These are phyloP conservation scores for Pterocles burchelli DNA, from an alignment of 2,113 vertebrate species.

Conservation along the genomic window DNA sequence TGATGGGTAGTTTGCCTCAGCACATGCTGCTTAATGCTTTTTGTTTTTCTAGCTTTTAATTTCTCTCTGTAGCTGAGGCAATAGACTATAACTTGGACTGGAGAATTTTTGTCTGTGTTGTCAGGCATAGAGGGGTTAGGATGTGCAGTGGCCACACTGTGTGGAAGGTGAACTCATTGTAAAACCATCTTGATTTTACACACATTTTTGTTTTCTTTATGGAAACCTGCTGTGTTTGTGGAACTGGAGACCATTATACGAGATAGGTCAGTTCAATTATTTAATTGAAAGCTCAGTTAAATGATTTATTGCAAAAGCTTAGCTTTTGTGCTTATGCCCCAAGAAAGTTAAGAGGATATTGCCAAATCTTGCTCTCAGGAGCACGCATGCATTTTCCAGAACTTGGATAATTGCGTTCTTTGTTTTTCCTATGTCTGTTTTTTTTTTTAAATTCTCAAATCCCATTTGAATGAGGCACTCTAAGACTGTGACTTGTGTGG, in stretches of 20 bases:
- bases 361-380: background rate
- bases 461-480: background rate
- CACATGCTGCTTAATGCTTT: background rate
- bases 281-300: background rate
- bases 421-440: background rate
- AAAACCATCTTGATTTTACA: background rate
- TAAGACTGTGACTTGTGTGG: background rate
- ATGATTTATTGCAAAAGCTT: background rate
- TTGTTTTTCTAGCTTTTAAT: background rate
- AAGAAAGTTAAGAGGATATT: background rate
- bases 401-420: background rate
- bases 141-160: fast-evolving
- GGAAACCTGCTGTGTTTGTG: background rate
- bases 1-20: background rate
- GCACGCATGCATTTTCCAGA: background rate
- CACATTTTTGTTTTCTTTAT: background rate
- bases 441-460: background rate
- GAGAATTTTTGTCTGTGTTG: background rate
- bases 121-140: background rate
- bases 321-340: background rate
- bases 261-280: background rate
- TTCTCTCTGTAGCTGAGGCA: background rate
- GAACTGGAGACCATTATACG: background rate
- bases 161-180: background rate
- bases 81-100: background rate